Base-by-base conservation (phyloP, 2,888 invertebrate species). In the Cryptocephalus moraei region DNA sequence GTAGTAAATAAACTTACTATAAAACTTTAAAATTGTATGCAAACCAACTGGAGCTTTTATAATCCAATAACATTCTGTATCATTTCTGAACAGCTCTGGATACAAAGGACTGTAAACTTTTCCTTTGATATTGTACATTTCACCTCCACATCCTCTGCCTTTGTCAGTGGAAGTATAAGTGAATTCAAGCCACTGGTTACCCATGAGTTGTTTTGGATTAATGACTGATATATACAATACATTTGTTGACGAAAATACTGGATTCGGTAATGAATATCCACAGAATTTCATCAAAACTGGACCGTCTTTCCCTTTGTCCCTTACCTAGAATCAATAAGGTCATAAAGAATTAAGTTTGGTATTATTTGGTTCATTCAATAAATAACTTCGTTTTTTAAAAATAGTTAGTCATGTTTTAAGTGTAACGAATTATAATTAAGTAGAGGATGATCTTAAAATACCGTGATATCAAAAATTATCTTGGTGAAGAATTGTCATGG, bases 201-300 rank as follows among this genome's bases (percentile, higher is more conserved):
- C 14, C 61, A 49, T 8, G 57, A 1, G 32, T 3, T 3, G 4
- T 33, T n/a, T 31, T 22, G 45, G 44, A 41, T 49, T 54, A 42
- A 43, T 49, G 32, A 49, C n/a, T 51, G 75, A 75, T 39, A 91
- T 56, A 49, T 79, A 76, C 34, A 91, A 61, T 46, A 76, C 72
- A 60, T 83, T 85, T 9, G 81, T 76, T 0, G 73, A 74, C 6
- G 88, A 84, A 69, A 88, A 92, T 1, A 90, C 61, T 0, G 86
- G 82, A 56, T 72, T 69, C 0, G 82, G 79, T 9, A 71, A 52
- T 12, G 61, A 48, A 12, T 62, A 65, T 0, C 78, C 76, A 62
- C 86, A 87, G 0, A 75, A 49, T 32, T 66, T 74, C 1, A 56
- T 41, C 8, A 65, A 22, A 22, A 22, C 22, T 22, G 22, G 22